Evolutionary conservation across 2,888 invertebrate species (phyloP).

Genomic region (Portevinia maculata): DNA sequence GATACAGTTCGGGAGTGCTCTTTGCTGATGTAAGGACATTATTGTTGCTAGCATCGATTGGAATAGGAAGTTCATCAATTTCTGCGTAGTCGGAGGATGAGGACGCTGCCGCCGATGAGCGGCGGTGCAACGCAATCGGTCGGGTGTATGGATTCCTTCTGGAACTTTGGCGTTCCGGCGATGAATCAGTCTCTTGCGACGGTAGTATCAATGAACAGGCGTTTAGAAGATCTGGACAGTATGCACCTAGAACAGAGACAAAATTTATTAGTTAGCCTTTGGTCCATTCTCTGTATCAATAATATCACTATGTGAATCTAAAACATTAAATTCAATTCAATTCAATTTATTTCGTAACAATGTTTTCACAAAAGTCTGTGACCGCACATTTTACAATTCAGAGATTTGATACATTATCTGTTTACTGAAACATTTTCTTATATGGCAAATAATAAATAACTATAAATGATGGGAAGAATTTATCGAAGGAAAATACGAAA

Average conservation of each 20-base stretch:
- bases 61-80: slow-evolving; percentile 77
- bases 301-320: no score
- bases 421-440: no score
- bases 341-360: no score
- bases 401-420: no score
- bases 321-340: no score
- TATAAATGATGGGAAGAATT: no score
- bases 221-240: slow-evolving; percentile 81
- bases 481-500: no score
- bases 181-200: slow-evolving; percentile 79
- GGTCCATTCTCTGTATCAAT: no score
- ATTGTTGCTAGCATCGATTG: slow-evolving; percentile 31
- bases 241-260: slow-evolving; percentile 77
- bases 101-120: slow-evolving; percentile 40
- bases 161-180: slow-evolving; percentile 77
- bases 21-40: slow-evolving; percentile 70
- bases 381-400: no score
- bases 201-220: slow-evolving; percentile 81
- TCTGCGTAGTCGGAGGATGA: slow-evolving; percentile 80
- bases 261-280: no score
- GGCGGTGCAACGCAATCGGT: slow-evolving; percentile 68
- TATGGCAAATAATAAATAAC: no score
- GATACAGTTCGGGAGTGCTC: slow-evolving; percentile 77
- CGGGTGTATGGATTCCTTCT: slow-evolving; percentile 49
- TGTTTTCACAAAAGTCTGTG: no score